These are phyloP conservation scores for Vespertilio murinus DNA, from an alignment of 2,797 vertebrate species.

Conservation along the genomic window DNA sequence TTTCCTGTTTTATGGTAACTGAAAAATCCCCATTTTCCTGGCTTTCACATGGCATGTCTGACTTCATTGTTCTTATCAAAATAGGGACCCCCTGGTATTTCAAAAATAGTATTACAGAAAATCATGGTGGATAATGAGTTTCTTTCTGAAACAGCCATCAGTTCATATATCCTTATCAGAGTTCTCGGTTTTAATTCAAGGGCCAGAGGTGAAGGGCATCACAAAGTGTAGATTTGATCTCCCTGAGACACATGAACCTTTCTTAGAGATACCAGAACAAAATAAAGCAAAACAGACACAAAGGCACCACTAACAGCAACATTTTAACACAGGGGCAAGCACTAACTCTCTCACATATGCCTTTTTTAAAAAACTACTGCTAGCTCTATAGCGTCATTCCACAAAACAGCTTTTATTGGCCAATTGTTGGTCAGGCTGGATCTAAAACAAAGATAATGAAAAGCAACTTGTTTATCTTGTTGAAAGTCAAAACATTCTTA, in stretches of 20 bases:
- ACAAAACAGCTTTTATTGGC: background rate
- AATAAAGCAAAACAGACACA: background rate
- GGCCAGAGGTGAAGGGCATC: background rate
- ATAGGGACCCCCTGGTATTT: constrained; percentile 9
- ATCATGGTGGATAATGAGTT: background rate
- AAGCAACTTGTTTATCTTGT: background rate
- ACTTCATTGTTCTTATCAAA: constrained; percentile 54
- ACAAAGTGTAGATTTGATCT: background rate
- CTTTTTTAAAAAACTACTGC: background rate
- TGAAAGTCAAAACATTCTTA: background rate
- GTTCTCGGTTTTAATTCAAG: constrained; percentile 26
- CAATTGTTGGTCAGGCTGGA: background rate
- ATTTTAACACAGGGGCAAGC: background rate
- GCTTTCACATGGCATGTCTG: background rate
- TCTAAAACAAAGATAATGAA: constrained; percentile 8
- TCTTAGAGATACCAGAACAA: background rate
- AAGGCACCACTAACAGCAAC: background rate
- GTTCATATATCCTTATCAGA: background rate
- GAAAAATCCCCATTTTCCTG: constrained; percentile 40
- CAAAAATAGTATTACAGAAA: background rate
- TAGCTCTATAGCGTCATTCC: background rate
- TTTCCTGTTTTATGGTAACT: constrained; percentile 16
- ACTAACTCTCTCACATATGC: background rate
- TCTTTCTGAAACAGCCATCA: constrained; percentile 25
- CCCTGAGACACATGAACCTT: background rate